Evolutionary conservation across 2,888 invertebrate genomes (phyloP).

Genomic region (Drosophila subsilvestris): DNA sequence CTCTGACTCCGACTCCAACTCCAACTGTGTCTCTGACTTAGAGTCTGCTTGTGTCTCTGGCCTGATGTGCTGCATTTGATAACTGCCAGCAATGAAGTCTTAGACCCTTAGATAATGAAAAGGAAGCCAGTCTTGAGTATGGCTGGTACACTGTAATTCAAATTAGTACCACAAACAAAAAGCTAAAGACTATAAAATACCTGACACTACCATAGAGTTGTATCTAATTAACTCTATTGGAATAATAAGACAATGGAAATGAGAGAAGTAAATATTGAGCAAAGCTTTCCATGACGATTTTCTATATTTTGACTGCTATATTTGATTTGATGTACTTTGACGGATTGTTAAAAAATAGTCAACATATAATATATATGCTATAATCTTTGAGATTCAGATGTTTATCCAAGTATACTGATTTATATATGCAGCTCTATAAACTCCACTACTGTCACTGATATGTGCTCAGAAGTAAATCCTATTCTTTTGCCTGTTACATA

Average conservation of each 20-base stretch:
- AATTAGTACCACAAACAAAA: conserved; percentile 48
- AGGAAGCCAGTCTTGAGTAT: conserved; percentile 54
- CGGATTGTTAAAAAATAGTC: too few species aligned
- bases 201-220: neutral
- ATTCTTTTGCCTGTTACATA: neutral
- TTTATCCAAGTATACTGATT: too few species aligned
- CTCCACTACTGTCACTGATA: too few species aligned
- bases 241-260: neutral
- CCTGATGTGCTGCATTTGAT: conserved; percentile 73
- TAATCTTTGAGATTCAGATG: too few species aligned
- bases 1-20: conserved; percentile 13
- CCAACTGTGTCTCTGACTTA: conserved; percentile 3
- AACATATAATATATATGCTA: too few species aligned
- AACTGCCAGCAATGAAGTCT: conserved; percentile 67
- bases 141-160: conserved; percentile 61
- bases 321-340: too few species aligned
- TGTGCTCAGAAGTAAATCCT: too few species aligned
- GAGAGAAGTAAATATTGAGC: too few species aligned
- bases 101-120: conserved; percentile 74
- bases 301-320: too few species aligned
- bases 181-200: neutral
- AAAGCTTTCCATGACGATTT: neutral
- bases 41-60: conserved; percentile 12
- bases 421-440: too few species aligned
- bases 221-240: neutral